These are phyloP conservation scores for Tortricodes alternella DNA, from an alignment of 2,888 invertebrate species.

Conservation along the genomic window DNA sequence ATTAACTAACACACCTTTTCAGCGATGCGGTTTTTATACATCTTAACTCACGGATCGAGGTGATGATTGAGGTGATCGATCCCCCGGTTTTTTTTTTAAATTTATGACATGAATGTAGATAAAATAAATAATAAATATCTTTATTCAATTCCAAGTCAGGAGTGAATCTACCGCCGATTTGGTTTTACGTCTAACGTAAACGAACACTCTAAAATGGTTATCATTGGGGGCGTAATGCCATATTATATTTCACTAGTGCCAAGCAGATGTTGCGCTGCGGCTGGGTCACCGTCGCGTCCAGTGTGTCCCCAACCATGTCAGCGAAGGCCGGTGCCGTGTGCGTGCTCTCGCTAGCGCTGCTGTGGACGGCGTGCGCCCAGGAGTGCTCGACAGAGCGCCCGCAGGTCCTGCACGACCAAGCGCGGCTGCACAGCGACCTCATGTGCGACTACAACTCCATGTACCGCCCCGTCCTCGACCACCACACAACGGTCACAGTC, in stretches of 20 bases:
- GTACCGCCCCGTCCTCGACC: constrained; percentile 80
- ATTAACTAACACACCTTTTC: too few species aligned
- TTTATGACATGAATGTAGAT: too few species aligned
- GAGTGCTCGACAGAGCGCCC: constrained; percentile 48
- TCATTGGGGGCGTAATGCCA: constrained; percentile 61
- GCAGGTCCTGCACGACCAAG: constrained; percentile 55
- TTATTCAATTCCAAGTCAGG: too few species aligned
- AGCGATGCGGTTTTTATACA: too few species aligned
- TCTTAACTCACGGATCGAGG: too few species aligned
- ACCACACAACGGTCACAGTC: constrained; percentile 77
- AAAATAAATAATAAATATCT: too few species aligned
- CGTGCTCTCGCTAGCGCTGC: constrained; percentile 38
- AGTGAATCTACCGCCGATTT: too few species aligned
- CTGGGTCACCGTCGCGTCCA: constrained; percentile 21
- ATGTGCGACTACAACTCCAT: constrained; percentile 81
- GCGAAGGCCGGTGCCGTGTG: constrained; percentile 14
- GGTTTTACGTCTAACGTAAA: neutral
- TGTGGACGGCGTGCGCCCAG: constrained; percentile 41
- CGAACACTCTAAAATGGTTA: constrained; percentile 35
- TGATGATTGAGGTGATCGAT: too few species aligned
- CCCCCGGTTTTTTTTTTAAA: too few species aligned
- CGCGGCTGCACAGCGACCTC: constrained; percentile 75
- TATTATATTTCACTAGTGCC: constrained; percentile 46
- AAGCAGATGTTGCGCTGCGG: constrained; percentile 29
- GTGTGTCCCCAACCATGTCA: constrained; percentile 44